Evolutionary conservation across 2,113 vertebrate genomes (phyloP).

Genomic region (Notiomystis cincta): DNA sequence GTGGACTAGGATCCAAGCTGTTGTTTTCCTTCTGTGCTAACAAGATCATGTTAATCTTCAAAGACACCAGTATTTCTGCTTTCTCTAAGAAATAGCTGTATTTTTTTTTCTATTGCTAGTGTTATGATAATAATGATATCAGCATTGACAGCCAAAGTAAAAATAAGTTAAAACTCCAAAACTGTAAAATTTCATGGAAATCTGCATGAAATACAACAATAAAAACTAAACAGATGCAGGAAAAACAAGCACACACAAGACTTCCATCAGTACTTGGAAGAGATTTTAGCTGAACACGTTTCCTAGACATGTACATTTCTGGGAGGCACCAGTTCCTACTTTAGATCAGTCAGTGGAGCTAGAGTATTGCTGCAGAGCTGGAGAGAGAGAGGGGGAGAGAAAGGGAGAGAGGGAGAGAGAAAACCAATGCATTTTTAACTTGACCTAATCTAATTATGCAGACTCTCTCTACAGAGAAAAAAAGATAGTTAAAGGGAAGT

Average conservation of each 20-base stretch:
- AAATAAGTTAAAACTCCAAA: background rate
- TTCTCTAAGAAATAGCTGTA: background rate
- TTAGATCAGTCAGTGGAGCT: constrained; percentile 64
- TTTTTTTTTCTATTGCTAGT: background rate
- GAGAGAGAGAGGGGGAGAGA: background rate
- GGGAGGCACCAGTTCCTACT: constrained; percentile 44
- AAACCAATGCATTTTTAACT: background rate
- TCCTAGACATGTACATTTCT: constrained; percentile 21
- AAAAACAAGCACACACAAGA: background rate
- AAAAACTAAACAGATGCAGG: background rate
- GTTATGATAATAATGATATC: background rate
- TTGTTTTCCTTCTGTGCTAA: constrained; percentile 5
- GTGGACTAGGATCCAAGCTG: background rate
- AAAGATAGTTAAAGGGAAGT: background rate
- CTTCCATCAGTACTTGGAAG: background rate
- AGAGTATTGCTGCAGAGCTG: constrained; percentile 56
- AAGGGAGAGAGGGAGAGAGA: background rate
- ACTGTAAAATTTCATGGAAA: background rate
- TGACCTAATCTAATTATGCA: constrained; percentile 19
- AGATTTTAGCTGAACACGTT: background rate
- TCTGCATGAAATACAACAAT: background rate
- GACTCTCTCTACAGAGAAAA: background rate
- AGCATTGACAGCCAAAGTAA: background rate
- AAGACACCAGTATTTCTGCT: background rate
- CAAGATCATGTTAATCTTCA: background rate